phyloP scores from a whole-genome alignment of 2,888 invertebrate genomes.

The Dasypogon diadema region DNA sequence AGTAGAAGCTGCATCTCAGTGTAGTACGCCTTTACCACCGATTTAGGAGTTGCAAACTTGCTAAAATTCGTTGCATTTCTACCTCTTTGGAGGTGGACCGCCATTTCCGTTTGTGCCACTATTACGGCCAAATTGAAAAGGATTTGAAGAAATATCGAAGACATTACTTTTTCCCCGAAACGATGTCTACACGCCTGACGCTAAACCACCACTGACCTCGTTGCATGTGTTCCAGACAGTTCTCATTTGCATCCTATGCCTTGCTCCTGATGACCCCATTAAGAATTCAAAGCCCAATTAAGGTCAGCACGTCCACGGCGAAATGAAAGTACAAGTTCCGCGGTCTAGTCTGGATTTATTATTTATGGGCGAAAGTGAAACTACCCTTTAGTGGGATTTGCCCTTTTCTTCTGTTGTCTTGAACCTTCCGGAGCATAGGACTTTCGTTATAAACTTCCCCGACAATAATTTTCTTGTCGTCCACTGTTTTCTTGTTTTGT shows the following conservation, averaged over 20 bases:
- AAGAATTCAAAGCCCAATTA: not conserved
- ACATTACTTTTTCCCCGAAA: too few relatives aligned
- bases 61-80: too few relatives aligned
- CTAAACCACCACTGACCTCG: not conserved
- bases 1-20: slow-evolving; percentile 58
- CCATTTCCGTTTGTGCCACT: too few relatives aligned
- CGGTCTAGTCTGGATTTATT: not conserved
- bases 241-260: not conserved
- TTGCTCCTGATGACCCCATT: not conserved
- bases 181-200: too few relatives aligned
- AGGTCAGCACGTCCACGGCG: not conserved
- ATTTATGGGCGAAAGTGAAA: too few relatives aligned
- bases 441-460: not conserved
- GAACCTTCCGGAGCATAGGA: too few relatives aligned
- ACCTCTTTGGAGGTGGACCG: too few relatives aligned
- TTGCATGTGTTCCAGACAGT: not conserved
- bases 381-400: not conserved
- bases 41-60: not conserved
- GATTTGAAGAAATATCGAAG: too few relatives aligned
- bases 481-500: too few relatives aligned
- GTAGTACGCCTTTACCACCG: slow-evolving; percentile 57
- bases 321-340: not conserved
- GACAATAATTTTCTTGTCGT: not conserved
- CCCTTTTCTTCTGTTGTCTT: not conserved
- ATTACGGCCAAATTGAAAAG: too few relatives aligned